A percentile compares a stretch with the other conserved stretches of the same genome.
These are phyloP conservation scores for Eupleurogrammus muticus DNA, from an alignment of 2,797 vertebrate genomes.

Conservation along the genomic window DNA sequence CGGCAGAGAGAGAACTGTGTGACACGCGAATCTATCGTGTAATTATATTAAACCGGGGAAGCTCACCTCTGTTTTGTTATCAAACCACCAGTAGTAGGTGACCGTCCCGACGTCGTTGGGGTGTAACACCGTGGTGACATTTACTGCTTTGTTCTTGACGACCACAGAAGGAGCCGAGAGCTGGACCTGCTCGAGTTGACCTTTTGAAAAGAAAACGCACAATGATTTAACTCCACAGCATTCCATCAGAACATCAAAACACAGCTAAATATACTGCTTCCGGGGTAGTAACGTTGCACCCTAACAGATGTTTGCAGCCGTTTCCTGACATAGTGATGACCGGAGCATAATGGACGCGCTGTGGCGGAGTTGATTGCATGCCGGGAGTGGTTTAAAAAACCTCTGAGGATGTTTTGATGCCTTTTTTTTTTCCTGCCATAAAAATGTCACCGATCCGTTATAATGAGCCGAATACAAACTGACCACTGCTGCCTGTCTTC, in stretches of 20 bases:
- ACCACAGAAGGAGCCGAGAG: conserved; percentile 90
- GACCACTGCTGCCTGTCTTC: conserved; percentile 30
- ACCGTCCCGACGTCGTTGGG: conserved; percentile 92
- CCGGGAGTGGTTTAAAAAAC: conserved; percentile 30
- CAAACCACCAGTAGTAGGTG: conserved; percentile 95
- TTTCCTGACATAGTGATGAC: conserved; percentile 1
- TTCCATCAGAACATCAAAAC: conserved; percentile 18
- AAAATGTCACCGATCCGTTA: conserved; percentile 48
- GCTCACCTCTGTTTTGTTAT: conserved; percentile 93
- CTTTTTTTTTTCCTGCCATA: conserved; percentile 28
- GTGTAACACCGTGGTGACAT: conserved; percentile 87
- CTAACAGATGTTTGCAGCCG: background rate
- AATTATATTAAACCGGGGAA: background rate
- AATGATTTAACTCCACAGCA: conserved; percentile 1
- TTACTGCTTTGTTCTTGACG: conserved; percentile 91
- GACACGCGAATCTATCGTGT: conserved; percentile 2
- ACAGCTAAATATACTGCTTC: background rate
- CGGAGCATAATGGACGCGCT: conserved; percentile 3
- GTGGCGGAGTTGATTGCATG: conserved; percentile 13
- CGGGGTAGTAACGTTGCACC: background rate
- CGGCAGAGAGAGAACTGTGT: conserved; percentile 3
- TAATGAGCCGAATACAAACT: conserved; percentile 52
- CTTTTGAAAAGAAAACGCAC: conserved; percentile 75
- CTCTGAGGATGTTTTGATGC: conserved; percentile 34
- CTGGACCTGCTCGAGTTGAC: conserved; percentile 90